Base-by-base conservation (phyloP, 2,888 invertebrate genomes). In the Eupithecia exiguata region DNA sequence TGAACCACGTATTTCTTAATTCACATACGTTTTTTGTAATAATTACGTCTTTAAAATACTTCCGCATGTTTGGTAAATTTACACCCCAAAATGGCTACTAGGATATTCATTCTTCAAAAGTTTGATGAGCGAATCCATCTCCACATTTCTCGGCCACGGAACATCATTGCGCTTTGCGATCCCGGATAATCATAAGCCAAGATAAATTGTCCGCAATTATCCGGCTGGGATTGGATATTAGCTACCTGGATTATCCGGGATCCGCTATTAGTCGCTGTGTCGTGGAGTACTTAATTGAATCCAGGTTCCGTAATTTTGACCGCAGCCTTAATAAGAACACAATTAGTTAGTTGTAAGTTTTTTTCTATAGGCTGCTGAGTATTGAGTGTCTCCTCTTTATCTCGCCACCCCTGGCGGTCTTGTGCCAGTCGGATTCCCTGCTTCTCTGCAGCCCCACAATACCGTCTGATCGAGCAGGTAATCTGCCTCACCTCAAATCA, bases 161-260 rank as follows among this genome's bases (percentile, higher is more conserved):
- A 53, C 21, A 53, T 53, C 53, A 53, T 21, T 21, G 53, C 53
- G 53, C 53, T 53, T 53, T 53, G 53, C 49, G 49, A 49, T n/a
- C 40, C 10, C 46, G 40, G 63, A 72, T 72, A 68, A 68, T n/a
- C 38, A 68, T 36, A 68, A 62, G 36, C 53, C 25, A 25, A 5
- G 58, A 72, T 72, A 72, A 68, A 72, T 72, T 72, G 72, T 25
- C 62, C 25, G 38, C 68, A 53, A 72, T 72, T 68, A 72, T 63
- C 38, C 61, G 16, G 21, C 43, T 36, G 66, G 53, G 38, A 18
- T 61, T 53, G 53, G 53, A 53, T 49, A 69, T 61, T 46, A 43
- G 63, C 43, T 70, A 65, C 69, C 61, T 35, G 71, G 71, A 69
- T 69, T 69, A 43, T 40, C 49, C 12, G 36, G 65, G 40, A 67